phyloP scores from a whole-genome alignment of 1,140 invertebrate species.

The Bombus ignitus region DNA sequence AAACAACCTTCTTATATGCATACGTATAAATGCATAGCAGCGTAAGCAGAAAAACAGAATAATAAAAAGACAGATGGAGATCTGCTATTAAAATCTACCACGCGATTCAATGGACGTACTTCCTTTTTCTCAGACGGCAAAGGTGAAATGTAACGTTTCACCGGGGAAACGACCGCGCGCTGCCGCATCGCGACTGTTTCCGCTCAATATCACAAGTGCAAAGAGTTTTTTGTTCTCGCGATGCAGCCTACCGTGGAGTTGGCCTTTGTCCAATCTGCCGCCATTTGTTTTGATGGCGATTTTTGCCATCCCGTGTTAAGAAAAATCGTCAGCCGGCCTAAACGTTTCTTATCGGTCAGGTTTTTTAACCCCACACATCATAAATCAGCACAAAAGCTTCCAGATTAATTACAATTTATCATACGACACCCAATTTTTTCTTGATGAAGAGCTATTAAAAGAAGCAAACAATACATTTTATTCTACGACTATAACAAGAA shows the following conservation, averaged over 20 bases:
- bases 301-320: background rate
- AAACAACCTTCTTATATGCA: background rate
- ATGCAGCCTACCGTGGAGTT: constrained; percentile 6
- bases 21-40: background rate
- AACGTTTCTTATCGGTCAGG: background rate
- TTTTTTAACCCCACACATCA: background rate
- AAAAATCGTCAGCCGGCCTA: constrained; percentile 17
- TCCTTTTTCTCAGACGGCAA: constrained; percentile 16
- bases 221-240: constrained; percentile 28
- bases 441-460: too few relatives aligned
- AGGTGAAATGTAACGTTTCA: constrained; percentile 36
- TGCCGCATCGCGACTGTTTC: constrained; percentile 6
- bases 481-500: too few relatives aligned
- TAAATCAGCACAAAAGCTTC: background rate
- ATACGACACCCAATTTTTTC: background rate
- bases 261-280: constrained; percentile 30
- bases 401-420: background rate
- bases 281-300: constrained; percentile 26
- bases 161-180: constrained; percentile 12
- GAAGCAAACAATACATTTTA: too few relatives aligned
- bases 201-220: constrained; percentile 38
- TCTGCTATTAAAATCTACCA: background rate
- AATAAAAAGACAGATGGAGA: background rate
- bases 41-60: background rate
- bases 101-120: background rate